A percentile compares a stretch with the other conserved stretches of the same genome.
These are phyloP conservation scores for Pachyseris speciosa DNA, from an alignment of 64 coral and sea anemone genomes.

Conservation along the genomic window DNA sequence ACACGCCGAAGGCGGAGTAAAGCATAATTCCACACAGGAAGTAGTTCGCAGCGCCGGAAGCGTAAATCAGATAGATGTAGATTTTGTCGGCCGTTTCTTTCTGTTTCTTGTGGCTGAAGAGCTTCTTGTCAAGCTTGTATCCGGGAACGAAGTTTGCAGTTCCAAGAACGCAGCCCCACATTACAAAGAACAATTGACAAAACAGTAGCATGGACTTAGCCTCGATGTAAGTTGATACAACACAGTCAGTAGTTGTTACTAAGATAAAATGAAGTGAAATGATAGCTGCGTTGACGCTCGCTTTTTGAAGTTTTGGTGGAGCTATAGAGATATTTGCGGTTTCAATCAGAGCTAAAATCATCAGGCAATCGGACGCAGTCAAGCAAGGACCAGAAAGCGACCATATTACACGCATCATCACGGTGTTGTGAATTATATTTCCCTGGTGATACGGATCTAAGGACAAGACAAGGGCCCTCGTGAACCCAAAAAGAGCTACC, in stretches of 20 bases:
- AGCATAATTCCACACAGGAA: slow-evolving; percentile 59
- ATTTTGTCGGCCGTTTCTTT: slow-evolving; percentile 58
- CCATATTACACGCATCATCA: slow-evolving; percentile 73
- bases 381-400: slow-evolving; percentile 74
- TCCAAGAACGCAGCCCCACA: slow-evolving; percentile 68
- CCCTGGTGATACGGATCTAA: slow-evolving; percentile 89
- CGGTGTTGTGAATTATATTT: slow-evolving; percentile 50
- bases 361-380: slow-evolving; percentile 74
- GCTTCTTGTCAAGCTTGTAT: slow-evolving; percentile 56
- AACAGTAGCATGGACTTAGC: slow-evolving; percentile 84
- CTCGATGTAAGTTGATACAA: slow-evolving; percentile 66
- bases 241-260: slow-evolving; percentile 64
- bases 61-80: slow-evolving; percentile 80
- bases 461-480: slow-evolving; percentile 80
- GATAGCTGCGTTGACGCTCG: slow-evolving; percentile 38
- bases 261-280: slow-evolving; percentile 68
- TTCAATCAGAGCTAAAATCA: slow-evolving; percentile 77
- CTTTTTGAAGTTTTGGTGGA: slow-evolving; percentile 60
- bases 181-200: slow-evolving; percentile 70
- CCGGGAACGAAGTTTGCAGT: slow-evolving; percentile 58
- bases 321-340: slow-evolving; percentile 66
- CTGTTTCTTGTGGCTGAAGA: slow-evolving; percentile 63
- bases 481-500: slow-evolving; percentile 58
- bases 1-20: slow-evolving; percentile 83
- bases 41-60: slow-evolving; percentile 67